Evolutionary conservation across 2,888 invertebrate species (phyloP), one percentile per base, ranked within the genome.

Genomic region (Tetheella fluctuosa): DNA sequence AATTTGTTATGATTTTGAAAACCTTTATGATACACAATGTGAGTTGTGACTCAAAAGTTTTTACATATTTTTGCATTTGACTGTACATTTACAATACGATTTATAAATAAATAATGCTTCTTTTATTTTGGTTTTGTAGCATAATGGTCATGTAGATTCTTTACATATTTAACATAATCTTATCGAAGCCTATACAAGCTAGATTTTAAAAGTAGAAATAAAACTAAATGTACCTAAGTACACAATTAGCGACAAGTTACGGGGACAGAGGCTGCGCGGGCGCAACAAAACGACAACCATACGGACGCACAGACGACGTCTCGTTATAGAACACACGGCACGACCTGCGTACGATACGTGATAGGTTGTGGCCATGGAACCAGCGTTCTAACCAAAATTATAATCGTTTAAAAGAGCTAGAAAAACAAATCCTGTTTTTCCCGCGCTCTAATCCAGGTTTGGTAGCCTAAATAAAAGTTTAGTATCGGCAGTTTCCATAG

Each of bases 311-410:
- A 69, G 17, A 48, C 48, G 73, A 78, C 79, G 80, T 61, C 79
- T 81, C 69, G 71, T 73, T 73, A 71, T 59, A 60, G 61, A 52
- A 58, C 72, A 69, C 69, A 69, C 69, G 65, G 78, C 81, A 74
- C 72, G 76, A 72, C 67, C 67, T 57, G 76, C 62, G 65, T 72
- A 61, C 60, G 64, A 62, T 71, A 23, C 58, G 23, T 23, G 34
- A 23, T 58, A 23, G n/a, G 52, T 23, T 48, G 48, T 7, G 48
- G 48, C 48, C 48, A 48, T 48, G 20, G 10, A 48, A 48, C 48
- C 10, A 48, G 15, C 48, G 48, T 20, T 15, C 0, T 2, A 5
- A 15, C n/a, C 13, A 39, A 39, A 39, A 39, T 15, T 15, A 39
- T 39, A 15, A 39, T n/a, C 13, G 25, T 25, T 6, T 25, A 4